Percentiles rank a stretch among this genome's conserved stretches.
Evolutionary conservation across 2,113 vertebrate genomes (phyloP).

Genomic region (Ochotona curzoniae): DNA sequence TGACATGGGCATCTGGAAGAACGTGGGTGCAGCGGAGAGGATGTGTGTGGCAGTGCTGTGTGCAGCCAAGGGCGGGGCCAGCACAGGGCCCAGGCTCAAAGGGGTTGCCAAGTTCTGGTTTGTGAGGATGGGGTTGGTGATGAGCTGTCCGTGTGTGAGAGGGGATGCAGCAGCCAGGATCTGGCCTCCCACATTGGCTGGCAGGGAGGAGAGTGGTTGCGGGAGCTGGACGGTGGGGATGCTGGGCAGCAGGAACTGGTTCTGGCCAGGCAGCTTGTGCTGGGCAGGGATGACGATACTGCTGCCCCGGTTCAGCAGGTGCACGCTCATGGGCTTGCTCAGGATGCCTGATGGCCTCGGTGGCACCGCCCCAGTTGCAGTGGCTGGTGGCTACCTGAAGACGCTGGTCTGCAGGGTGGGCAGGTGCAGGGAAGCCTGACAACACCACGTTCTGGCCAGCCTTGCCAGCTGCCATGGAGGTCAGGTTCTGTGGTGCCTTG

Average conservation of each 20-base stretch:
- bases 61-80: slow-evolving; percentile 91
- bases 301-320: slow-evolving; percentile 94
- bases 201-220: slow-evolving; percentile 88
- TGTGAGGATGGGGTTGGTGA: slow-evolving; percentile 95
- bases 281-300: slow-evolving; percentile 97
- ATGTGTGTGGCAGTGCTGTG: slow-evolving; percentile 94
- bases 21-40: slow-evolving; percentile 90
- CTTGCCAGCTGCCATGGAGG: slow-evolving; percentile 92
- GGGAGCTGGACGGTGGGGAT: slow-evolving; percentile 83
- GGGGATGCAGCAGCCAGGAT: no score
- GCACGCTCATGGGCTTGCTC: slow-evolving; percentile 95
- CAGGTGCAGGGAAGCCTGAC: slow-evolving; percentile 89
- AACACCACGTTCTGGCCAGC: slow-evolving; percentile 93
- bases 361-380: background rate
- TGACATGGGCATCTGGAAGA: slow-evolving; percentile 97
- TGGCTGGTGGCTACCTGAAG: slow-evolving; percentile 85
- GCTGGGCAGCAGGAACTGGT: slow-evolving; percentile 93
- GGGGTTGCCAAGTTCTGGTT: slow-evolving; percentile 90
- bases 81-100: slow-evolving; percentile 92
- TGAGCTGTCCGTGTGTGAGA: no score
- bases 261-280: slow-evolving; percentile 91
- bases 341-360: slow-evolving; percentile 87
- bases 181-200: slow-evolving; percentile 89
- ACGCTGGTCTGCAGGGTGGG: slow-evolving; percentile 89
- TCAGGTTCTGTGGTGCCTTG: no score